Evolutionary conservation across 2,113 vertebrate genomes (phyloP).

Genomic region (Trichechus manatus): DNA sequence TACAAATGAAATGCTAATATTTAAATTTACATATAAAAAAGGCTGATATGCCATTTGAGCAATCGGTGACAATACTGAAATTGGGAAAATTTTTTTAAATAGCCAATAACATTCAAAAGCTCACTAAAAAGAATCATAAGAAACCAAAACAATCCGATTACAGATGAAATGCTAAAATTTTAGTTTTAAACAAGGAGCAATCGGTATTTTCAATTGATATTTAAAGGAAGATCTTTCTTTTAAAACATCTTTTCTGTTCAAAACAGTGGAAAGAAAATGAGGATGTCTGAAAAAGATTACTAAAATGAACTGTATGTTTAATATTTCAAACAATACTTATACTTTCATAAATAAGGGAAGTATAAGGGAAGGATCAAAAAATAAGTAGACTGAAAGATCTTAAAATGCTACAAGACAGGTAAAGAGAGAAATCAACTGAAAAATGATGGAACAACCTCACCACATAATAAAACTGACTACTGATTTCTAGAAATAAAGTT

Average conservation of each 20-base stretch:
- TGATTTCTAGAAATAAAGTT: slow-evolving; percentile 34
- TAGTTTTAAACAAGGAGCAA: not conserved
- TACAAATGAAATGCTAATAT: not conserved
- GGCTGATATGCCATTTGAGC: not conserved
- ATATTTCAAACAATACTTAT: not conserved
- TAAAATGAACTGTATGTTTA: not conserved
- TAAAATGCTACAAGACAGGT: not conserved
- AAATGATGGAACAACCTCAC: not conserved
- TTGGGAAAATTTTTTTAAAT: not conserved
- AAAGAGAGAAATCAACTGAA: not conserved
- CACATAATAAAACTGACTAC: not conserved
- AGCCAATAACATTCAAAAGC: not conserved
- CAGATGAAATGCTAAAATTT: slow-evolving; percentile 15
- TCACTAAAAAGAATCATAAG: not conserved
- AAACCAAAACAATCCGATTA: slow-evolving; percentile 39
- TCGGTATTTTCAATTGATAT: not conserved
- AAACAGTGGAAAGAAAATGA: not conserved
- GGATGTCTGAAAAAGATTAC: not conserved
- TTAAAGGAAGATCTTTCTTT: not conserved
- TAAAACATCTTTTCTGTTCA: slow-evolving; percentile 3
- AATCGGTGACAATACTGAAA: not conserved
- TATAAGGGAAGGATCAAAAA: not conserved
- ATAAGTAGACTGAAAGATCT: not conserved
- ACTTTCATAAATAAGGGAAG: not conserved
- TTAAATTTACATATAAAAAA: not conserved